phyloP scores from a whole-genome alignment of 1,140 invertebrate genomes.

The Heliothis virescens region DNA sequence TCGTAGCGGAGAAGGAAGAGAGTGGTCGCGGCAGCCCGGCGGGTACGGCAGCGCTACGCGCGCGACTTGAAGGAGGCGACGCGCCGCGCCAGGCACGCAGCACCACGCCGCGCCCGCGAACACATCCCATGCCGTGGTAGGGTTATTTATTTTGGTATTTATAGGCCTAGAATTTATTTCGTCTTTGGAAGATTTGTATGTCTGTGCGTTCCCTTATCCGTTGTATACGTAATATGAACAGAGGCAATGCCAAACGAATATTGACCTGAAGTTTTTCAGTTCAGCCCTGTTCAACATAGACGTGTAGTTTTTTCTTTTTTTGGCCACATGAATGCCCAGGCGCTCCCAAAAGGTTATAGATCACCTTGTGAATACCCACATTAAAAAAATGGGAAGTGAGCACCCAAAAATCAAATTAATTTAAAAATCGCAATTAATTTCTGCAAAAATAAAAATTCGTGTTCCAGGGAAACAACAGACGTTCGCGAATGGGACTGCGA shows the following conservation, averaged over 20 bases:
- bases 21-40: conserved; percentile 68
- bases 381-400: no score
- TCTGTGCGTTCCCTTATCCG: no score
- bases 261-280: no score
- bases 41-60: conserved; percentile 62
- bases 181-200: no score
- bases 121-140: conserved; percentile 66
- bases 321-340: no score
- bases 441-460: not conserved
- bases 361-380: no score
- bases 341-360: no score
- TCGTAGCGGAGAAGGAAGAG: conserved; percentile 75
- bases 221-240: not conserved
- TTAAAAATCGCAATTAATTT: not conserved
- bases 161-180: no score
- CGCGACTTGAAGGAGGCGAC: conserved; percentile 82
- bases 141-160: not conserved
- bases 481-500: conserved; percentile 92
- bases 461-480: conserved; percentile 85
- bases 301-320: no score
- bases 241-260: no score
- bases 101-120: conserved; percentile 86
- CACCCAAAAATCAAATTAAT: not conserved
- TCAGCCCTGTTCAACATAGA: no score
- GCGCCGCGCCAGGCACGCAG: conserved; percentile 89